These are phyloP conservation scores for Diglossa brunneiventris DNA, from an alignment of 2,113 vertebrate species.

Conservation along the genomic window DNA sequence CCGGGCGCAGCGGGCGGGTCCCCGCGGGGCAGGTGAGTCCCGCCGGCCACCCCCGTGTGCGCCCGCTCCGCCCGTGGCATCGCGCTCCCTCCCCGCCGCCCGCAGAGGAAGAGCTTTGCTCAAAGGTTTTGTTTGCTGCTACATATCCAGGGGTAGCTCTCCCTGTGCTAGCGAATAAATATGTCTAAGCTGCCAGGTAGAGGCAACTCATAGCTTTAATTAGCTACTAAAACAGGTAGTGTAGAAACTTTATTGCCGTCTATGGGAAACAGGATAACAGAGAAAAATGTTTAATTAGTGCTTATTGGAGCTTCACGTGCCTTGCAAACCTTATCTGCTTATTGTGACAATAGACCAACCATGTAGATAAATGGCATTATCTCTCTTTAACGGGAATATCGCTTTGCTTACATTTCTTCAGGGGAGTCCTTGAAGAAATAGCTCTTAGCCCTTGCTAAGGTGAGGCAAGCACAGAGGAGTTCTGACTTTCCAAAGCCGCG, in stretches of 20 bases:
- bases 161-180: neutral
- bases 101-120: neutral
- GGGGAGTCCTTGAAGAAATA: neutral
- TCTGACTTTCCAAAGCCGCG: neutral
- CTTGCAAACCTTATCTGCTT: neutral
- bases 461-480: neutral
- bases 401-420: neutral
- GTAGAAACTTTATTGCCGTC: neutral
- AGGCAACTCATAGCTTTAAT: neutral
- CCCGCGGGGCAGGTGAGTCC: neutral
- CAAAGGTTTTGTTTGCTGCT: neutral
- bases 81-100: neutral
- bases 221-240: neutral
- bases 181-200: neutral
- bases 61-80: neutral
- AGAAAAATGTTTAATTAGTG: neutral
- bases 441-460: neutral
- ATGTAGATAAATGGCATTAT: neutral
- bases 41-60: neutral
- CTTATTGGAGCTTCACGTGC: neutral
- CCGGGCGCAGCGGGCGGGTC: neutral
- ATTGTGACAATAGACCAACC: neutral
- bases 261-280: neutral
- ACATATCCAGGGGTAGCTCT: neutral
- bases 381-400: fast-evolving